phyloP scores from a whole-genome alignment of 2,797 vertebrate genomes.

The Denticeps clupeoides region DNA sequence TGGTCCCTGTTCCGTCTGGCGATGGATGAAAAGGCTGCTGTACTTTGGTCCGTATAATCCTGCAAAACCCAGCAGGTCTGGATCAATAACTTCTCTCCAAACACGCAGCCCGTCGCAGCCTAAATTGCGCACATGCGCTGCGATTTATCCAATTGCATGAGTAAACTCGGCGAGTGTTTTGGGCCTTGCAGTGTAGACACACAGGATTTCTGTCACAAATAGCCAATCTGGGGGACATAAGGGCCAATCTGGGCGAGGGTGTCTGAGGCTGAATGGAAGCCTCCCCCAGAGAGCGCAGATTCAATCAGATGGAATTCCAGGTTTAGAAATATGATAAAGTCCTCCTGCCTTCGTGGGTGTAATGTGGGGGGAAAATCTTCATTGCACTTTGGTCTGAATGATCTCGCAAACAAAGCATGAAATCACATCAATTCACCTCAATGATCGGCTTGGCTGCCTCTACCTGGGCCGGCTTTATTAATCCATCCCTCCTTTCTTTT shows the following conservation, averaged over 20 bases:
- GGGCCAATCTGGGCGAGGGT: constrained; percentile 47
- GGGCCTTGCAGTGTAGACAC: constrained; percentile 37
- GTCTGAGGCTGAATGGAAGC: constrained; percentile 45
- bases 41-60: constrained; percentile 99
- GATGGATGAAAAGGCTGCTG: constrained; percentile 98
- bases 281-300: constrained; percentile 55
- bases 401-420: constrained; percentile 82
- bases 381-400: constrained; percentile 70
- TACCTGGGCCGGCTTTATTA: constrained; percentile 57
- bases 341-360: constrained; percentile 61
- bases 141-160: constrained; percentile 42
- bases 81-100: constrained; percentile 40
- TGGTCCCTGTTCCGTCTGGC: constrained; percentile 78
- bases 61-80: constrained; percentile 55
- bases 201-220: constrained; percentile 49
- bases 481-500: constrained; percentile 43
- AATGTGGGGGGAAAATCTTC: constrained; percentile 66
- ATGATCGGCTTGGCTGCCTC: constrained; percentile 69
- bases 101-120: constrained; percentile 22
- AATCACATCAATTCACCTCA: constrained; percentile 85
- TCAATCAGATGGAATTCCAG: constrained; percentile 63
- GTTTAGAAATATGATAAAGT: constrained; percentile 71
- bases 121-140: constrained; percentile 25
- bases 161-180: constrained; percentile 37
- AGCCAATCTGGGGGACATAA: constrained; percentile 60